Percentiles rank a stretch among this genome's conserved stretches.
These are phyloP conservation scores for Epistrophe grossulariae DNA, from an alignment of 2,888 invertebrate species.

Conservation along the genomic window DNA sequence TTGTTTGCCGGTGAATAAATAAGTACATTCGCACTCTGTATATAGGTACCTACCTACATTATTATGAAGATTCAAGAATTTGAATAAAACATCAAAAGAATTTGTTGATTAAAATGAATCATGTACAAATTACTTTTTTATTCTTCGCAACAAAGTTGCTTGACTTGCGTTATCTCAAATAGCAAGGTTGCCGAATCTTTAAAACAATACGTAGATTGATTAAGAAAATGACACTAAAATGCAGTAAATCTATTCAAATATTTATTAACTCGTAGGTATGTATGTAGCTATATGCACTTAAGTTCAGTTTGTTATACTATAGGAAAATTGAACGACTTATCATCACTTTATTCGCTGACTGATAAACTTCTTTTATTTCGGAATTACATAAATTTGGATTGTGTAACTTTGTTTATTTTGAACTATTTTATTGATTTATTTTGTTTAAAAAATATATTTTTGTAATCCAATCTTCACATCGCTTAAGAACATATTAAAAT, in stretches of 20 bases:
- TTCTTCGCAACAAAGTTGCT: neutral
- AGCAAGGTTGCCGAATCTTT: neutral
- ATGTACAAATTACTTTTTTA: neutral
- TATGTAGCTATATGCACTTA: neutral
- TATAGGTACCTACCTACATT: too few relatives aligned
- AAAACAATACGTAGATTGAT: neutral
- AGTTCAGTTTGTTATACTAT: neutral
- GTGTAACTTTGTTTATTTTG: slow-evolving; percentile 8
- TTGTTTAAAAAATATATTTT: neutral
- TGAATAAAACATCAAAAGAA: neutral
- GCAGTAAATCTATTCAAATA: neutral
- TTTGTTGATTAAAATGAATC: slow-evolving; percentile 2
- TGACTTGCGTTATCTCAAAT: neutral
- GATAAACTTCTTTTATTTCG: neutral
- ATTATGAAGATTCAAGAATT: neutral
- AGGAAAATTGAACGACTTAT: neutral
- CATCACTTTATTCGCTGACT: neutral
- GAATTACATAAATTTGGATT: slow-evolving; percentile 20
- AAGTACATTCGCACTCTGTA: neutral
- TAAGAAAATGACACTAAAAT: neutral
- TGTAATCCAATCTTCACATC: neutral
- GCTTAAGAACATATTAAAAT: neutral
- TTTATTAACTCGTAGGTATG: neutral
- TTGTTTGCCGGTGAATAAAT: slow-evolving; percentile 8
- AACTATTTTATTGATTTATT: neutral